Base-by-base conservation (phyloP, 53 echinoderm and acorn worm species). In the Patiria pectinifera region DNA sequence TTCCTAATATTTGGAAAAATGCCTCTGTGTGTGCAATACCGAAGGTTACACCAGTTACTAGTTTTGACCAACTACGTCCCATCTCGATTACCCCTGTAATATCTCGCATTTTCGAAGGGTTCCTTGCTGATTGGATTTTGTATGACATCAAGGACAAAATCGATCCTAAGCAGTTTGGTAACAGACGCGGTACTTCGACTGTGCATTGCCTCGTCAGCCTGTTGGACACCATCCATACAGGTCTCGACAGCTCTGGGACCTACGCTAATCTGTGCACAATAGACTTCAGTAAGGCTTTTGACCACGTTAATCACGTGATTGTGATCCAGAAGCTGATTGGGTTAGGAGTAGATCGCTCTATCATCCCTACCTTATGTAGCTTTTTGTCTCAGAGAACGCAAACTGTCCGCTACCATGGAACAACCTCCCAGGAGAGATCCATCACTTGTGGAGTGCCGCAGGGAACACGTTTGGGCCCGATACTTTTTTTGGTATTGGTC, bases 231-330 rank as follows among this genome's bases (percentile, higher is more conserved):
- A 92, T 77, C 23, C 85, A 92, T 35, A n/a, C 12, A 44, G 78
- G 63, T 76, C 15, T 92, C 11, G 85, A 92, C 26, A 22, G 4
- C 23, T 6, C 35, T 47, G 77, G 92, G 15, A 70, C 71, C 14
- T 92, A 26, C 77, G 92, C 86, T 6, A 77, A 62, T 53, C 7
- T 92, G 9, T 92, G 78, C 43, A 71, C 85, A 1, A 85, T 92
- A 76, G 92, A 92, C 44, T 85, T 92, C 22, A 92, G 63, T 48
- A 92, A 86, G 74, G 79, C 92, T 13, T 92, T 92, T 48, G 86
- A 92, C 78, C 76, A 48, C 4, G 59, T 85, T n/a, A 85, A 92
- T 45, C 92, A 92, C 25, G 44, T 76, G 45, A 86, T 71, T 26
- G 86, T 74, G 16, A 80, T 92, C 7, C 45, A 63, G 25, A 86